Evolutionary conservation across 2,797 vertebrate species (phyloP).

Genomic region (Pipistrellus pipistrellus): DNA sequence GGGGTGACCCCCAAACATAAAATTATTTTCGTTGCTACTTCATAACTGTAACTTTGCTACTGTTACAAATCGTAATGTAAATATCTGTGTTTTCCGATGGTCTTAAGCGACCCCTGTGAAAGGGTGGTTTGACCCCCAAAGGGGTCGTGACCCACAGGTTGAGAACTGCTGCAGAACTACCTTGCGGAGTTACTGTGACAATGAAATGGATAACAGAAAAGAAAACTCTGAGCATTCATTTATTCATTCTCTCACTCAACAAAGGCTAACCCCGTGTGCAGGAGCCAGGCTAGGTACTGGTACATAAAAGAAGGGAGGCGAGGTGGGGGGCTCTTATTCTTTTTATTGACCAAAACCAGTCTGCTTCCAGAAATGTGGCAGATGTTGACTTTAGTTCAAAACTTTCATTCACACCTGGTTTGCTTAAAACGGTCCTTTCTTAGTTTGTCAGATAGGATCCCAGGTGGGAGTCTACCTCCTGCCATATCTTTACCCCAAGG

Average conservation of each 20-base stretch:
- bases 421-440: conserved; percentile 50
- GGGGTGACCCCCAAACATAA: too few species aligned
- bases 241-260: neutral
- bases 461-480: neutral
- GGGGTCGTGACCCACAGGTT: too few species aligned
- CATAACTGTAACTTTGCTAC: too few species aligned
- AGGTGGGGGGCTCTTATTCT: neutral
- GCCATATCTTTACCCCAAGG: neutral
- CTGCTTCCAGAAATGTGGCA: conserved; percentile 39
- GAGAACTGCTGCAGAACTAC: neutral
- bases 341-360: conserved; percentile 45
- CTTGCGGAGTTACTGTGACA: neutral
- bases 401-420: conserved; percentile 50
- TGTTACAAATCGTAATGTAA: too few species aligned
- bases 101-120: too few species aligned
- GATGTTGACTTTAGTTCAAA: conserved; percentile 38
- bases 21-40: too few species aligned
- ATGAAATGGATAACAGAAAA: conserved; percentile 5
- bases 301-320: neutral
- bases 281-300: neutral
- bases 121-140: too few species aligned
- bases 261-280: conserved; percentile 13
- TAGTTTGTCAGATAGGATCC: conserved; percentile 10
- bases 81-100: too few species aligned
- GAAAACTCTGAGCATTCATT: conserved; percentile 13